A percentile compares a stretch with the other conserved stretches of the same genome.
These are phyloP conservation scores for Gobiocypris rarus DNA, from an alignment of 2,113 vertebrate genomes.

Conservation along the genomic window DNA sequence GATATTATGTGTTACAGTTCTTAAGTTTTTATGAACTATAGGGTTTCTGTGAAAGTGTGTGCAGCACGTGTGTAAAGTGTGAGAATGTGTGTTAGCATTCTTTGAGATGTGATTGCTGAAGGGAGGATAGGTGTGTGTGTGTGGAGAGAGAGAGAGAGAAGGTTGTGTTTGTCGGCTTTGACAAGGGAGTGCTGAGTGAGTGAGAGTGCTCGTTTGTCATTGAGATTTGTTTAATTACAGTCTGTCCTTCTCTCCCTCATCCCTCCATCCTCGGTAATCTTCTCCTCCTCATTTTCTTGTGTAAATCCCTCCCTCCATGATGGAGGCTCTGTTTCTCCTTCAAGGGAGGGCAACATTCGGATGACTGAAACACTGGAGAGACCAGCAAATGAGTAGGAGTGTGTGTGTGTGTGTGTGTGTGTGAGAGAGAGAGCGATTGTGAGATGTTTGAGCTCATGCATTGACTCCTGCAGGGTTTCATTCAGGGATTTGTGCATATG, in stretches of 20 bases:
- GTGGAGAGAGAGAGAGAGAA: not conserved
- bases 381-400: not conserved
- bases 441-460: constrained; percentile 24
- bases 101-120: constrained; percentile 3
- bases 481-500: not conserved
- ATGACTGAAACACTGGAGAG: constrained; percentile 17
- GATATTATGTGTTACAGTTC: constrained; percentile 25
- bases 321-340: not conserved
- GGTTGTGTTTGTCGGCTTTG: constrained; percentile 28
- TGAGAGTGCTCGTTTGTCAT: constrained; percentile 44
- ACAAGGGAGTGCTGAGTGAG: constrained; percentile 38
- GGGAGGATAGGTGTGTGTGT: constrained; percentile 24
- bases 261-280: constrained; percentile 15
- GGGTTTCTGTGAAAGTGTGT: not conserved
- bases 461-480: not conserved
- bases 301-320: constrained; percentile 32
- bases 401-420: constrained; percentile 11
- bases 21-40: constrained; percentile 12
- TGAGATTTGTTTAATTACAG: constrained; percentile 45
- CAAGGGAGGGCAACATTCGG: not conserved
- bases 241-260: constrained; percentile 19
- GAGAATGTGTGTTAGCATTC: constrained; percentile 1
- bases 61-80: not conserved
- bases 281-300: constrained; percentile 2
- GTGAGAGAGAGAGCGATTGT: not conserved